Evolutionary conservation across 2,888 invertebrate genomes (phyloP).

Genomic region (Augiades crinisus): DNA sequence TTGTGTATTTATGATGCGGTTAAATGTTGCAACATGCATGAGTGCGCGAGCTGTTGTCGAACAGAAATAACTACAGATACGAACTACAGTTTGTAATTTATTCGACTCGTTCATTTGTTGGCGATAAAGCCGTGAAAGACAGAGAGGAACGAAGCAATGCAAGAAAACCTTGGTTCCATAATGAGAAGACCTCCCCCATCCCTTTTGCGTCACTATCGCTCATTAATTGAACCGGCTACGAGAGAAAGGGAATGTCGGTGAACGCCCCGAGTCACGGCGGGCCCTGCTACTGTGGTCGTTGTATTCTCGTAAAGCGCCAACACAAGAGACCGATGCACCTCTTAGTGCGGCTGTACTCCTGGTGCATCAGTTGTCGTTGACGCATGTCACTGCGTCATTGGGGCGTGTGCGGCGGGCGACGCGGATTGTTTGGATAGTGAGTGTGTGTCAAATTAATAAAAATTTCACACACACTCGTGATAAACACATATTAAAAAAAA

Average conservation of each 20-base stretch:
- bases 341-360: conserved; percentile 53
- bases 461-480: no score
- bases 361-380: conserved; percentile 69
- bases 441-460: not conserved
- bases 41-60: not conserved
- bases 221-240: not conserved
- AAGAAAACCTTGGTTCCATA: not conserved
- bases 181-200: conserved; percentile 15
- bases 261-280: not conserved
- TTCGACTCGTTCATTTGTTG: not conserved
- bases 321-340: conserved; percentile 42
- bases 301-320: not conserved
- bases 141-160: conserved; percentile 2
- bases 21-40: conserved; percentile 1
- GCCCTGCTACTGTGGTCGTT: conserved; percentile 2
- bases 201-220: conserved; percentile 7
- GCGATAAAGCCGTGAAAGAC: conserved; percentile 6
- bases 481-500: no score
- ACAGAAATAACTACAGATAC: conserved; percentile 2
- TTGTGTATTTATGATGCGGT: not conserved
- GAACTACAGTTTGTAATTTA: not conserved
- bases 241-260: conserved; percentile 17
- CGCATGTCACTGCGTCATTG: conserved; percentile 75
- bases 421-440: conserved; percentile 6
- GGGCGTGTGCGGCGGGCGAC: conserved; percentile 57